Percentiles rank a stretch among this genome's conserved stretches.
Evolutionary conservation across 2,113 vertebrate genomes (phyloP).

Genomic region (Stomatorhinus ivindoensis): DNA sequence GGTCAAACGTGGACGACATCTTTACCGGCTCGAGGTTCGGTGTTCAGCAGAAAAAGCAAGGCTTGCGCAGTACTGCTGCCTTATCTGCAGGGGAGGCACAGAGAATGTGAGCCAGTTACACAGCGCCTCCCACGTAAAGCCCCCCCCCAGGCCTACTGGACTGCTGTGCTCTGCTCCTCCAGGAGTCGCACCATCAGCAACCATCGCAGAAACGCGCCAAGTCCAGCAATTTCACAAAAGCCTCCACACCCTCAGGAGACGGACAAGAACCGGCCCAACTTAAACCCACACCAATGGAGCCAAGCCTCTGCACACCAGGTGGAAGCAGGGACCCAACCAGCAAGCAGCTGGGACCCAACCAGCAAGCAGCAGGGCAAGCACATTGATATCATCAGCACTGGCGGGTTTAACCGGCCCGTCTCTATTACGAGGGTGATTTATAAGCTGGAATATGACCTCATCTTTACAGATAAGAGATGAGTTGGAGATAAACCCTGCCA

Average conservation of each 20-base stretch:
- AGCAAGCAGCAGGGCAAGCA: neutral
- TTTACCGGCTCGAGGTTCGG: neutral
- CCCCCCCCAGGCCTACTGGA: neutral
- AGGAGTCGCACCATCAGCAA: neutral
- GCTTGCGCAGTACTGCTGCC: neutral
- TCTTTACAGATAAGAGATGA: neutral
- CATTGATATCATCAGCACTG: neutral
- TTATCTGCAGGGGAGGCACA: neutral
- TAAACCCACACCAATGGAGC: neutral
- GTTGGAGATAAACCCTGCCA: neutral
- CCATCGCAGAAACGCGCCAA: neutral
- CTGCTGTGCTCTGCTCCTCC: neutral
- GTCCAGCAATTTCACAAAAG: neutral
- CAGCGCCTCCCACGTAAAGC: neutral
- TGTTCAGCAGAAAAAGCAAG: neutral
- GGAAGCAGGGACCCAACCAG: neutral
- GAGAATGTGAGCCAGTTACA: neutral
- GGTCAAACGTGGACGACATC: neutral
- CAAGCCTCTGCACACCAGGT: neutral
- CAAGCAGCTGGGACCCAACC: neutral
- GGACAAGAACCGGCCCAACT: neutral
- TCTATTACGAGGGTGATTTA: neutral
- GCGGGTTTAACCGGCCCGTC: neutral
- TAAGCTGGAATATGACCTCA: neutral
- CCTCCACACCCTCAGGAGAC: neutral